Evolutionary conservation across 1,140 invertebrate genomes (phyloP), one percentile per base, ranked within the genome.

Genomic region (Hirudo medicinalis): DNA sequence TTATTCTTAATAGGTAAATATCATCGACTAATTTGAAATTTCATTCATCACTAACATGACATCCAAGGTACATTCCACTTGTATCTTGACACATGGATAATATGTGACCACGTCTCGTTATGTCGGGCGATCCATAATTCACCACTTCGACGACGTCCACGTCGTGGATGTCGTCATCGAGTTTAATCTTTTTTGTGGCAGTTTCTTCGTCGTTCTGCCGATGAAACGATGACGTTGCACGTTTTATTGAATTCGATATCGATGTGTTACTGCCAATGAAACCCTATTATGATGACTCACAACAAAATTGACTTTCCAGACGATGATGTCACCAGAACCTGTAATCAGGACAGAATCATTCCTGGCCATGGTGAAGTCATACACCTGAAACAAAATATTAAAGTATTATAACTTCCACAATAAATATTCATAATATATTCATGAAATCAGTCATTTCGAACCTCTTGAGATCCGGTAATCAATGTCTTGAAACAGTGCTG

Each of bases 401-500:
- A n/a, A 19, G 2, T 2, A 55, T 54, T 25, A 29, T 55, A n/a
- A n/a, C n/a, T 25, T 70, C 17, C 67, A 70, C 22, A 32, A 63
- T 6, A 22, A n/a, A 63, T 63, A 15, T 11, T 32, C 22, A 32
- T 19, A 25, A 63, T 63, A 32, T 22, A 63, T 13, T 25, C 29
- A 25, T 22, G 66, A 72, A 6, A 72, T 67, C 67, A 57, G 49
- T 49, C 43, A 0, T 15, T 49, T 17, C 63, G 17, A 43, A 73
- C 72, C 55, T 87, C 86, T 73, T 80, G 83, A 66, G 81, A 76
- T 76, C 85, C 85, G 55, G 82, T 83, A 60, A 84, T 80, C 25
- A 99, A 82, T 13, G 96, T 99, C 80, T 91, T 90, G 77, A 98
- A 98, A 81, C 95, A 97, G 78, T 94, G 91, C 77, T 94, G 89